Evolutionary conservation across 2,888 invertebrate species (phyloP).

Genomic region (Strigamia crassipes): DNA sequence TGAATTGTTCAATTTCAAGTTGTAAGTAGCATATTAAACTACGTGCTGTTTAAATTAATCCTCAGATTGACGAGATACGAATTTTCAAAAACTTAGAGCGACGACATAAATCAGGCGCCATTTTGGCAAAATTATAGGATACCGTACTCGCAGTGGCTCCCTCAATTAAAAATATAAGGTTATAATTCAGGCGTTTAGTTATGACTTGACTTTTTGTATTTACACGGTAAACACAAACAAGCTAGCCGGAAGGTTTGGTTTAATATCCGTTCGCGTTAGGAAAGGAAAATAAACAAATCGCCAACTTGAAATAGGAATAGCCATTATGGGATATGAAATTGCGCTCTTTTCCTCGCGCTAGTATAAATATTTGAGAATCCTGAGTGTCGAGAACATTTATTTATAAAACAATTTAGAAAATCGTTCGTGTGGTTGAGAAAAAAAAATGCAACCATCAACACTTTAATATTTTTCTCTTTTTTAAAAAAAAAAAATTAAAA

Average conservation of each 20-base stretch:
- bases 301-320: background rate
- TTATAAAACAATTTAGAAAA: constrained; percentile 11
- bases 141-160: too few relatives aligned
- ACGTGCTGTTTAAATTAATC: too few relatives aligned
- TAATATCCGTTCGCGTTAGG: background rate
- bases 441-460: background rate
- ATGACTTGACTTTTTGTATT: too few relatives aligned
- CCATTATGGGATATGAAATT: background rate
- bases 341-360: background rate
- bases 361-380: constrained; percentile 2
- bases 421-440: background rate
- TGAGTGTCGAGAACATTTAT: constrained; percentile 6
- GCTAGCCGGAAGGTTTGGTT: background rate
- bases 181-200: too few relatives aligned
- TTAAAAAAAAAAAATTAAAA: too few relatives aligned
- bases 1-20: too few relatives aligned
- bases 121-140: too few relatives aligned
- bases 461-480: background rate
- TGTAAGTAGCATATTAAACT: too few relatives aligned
- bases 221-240: background rate
- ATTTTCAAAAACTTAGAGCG: too few relatives aligned
- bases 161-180: too few relatives aligned
- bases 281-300: constrained; percentile 7
- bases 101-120: too few relatives aligned
- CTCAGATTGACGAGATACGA: too few relatives aligned